Conservation (phyloP, 1,140 invertebrate genomes). For the Drosophila lini region DNA sequence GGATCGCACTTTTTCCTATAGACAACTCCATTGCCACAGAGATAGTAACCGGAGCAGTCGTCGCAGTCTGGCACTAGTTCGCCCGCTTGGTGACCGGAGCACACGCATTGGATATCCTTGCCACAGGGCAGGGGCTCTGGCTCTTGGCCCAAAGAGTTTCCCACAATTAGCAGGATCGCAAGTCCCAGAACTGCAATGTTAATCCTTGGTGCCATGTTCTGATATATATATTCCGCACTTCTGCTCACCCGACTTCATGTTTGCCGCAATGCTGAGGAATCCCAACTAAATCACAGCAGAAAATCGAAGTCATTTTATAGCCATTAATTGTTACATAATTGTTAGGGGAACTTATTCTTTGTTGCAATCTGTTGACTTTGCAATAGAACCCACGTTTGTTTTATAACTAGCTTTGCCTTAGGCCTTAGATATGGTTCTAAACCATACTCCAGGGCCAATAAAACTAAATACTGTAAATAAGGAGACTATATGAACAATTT, state of each 20-base stretch:
- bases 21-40: conserved; percentile 22
- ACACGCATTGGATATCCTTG: conserved; percentile 28
- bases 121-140: not conserved
- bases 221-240: not conserved
- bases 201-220: not conserved
- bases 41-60: conserved; percentile 53
- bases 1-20: conserved; percentile 9
- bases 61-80: conserved; percentile 43
- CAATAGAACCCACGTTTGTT: conserved; percentile 40
- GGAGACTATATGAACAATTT: not conserved
- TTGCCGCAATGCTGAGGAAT: not conserved
- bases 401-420: conserved; percentile 41
- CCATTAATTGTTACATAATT: conserved; percentile 1
- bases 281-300: conserved; percentile 9
- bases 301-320: conserved; percentile 30
- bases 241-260: conserved; percentile 44
- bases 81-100: conserved; percentile 31
- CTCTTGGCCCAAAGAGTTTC: not conserved
- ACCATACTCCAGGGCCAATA: not conserved
- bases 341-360: not conserved
- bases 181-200: conserved; percentile 20
- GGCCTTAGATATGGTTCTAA: conserved; percentile 9
- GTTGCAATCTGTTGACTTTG: conserved; percentile 30
- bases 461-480: not conserved
- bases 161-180: conserved; percentile 5